phyloP scores from a whole-genome alignment of 2,888 invertebrate genomes.

The Branchellion lobata region DNA sequence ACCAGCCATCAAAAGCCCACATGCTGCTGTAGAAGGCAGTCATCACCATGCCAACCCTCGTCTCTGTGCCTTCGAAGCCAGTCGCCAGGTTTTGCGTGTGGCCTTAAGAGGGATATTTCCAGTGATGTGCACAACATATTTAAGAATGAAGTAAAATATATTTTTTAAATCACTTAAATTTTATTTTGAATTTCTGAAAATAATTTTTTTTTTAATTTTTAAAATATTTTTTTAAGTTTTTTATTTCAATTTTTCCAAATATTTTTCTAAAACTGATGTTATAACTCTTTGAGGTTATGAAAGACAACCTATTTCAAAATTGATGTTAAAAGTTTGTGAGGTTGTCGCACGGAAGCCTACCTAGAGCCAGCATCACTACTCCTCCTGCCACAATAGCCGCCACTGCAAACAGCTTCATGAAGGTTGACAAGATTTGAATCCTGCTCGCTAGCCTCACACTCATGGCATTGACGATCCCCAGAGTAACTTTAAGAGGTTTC shows the following conservation, averaged over 20 bases:
- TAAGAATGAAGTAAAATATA: not conserved
- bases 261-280: no score
- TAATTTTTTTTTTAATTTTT: not conserved
- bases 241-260: no score
- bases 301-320: no score
- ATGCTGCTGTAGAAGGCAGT: slow-evolving; percentile 91
- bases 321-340: not conserved
- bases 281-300: no score
- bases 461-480: slow-evolving; percentile 13
- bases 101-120: slow-evolving; percentile 46
- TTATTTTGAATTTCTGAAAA: not conserved
- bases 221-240: no score
- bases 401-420: slow-evolving; percentile 29
- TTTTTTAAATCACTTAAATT: not conserved
- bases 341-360: not conserved
- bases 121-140: no score
- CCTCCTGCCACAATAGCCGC: slow-evolving; percentile 3
- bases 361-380: slow-evolving; percentile 13
- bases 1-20: slow-evolving; percentile 91
- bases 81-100: slow-evolving; percentile 71
- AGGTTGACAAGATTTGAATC: slow-evolving; percentile 11
- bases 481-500: no score
- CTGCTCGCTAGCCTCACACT: slow-evolving; percentile 26
- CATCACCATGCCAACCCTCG: slow-evolving; percentile 80
- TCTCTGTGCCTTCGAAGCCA: slow-evolving; percentile 75